phyloP scores from a whole-genome alignment of 2,113 vertebrate genomes.

The Pedetes capensis region DNA sequence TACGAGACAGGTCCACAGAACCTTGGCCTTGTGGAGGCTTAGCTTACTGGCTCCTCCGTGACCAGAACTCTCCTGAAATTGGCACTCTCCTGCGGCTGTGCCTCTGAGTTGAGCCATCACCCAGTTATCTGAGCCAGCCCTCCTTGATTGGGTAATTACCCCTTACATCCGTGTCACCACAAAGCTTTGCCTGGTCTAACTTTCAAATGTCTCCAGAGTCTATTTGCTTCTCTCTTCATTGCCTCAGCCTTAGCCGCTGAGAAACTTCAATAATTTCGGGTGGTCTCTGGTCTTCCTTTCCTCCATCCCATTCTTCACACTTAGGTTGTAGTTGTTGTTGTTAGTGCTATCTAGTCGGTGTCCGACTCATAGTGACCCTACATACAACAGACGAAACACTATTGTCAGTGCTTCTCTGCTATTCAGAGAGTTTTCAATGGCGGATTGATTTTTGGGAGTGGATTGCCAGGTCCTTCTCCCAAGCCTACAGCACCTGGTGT shows the following conservation, averaged over 20 bases:
- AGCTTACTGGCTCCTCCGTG: rapidly evolving
- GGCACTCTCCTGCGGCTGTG: background rate
- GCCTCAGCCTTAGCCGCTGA: background rate
- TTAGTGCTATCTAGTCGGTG: too few relatives aligned
- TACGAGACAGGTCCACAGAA: background rate
- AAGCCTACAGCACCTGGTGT: too few relatives aligned
- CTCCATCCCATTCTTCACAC: background rate
- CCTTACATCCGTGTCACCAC: background rate
- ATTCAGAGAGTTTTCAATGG: too few relatives aligned
- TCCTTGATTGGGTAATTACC: background rate
- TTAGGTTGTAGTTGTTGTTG: background rate
- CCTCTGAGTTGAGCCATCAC: background rate
- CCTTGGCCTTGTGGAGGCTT: background rate
- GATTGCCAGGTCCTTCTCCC: too few relatives aligned
- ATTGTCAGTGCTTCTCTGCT: too few relatives aligned
- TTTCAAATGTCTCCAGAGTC: background rate
- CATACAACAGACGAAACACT: too few relatives aligned
- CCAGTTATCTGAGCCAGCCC: background rate
- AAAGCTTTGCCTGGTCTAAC: background rate
- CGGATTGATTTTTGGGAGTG: too few relatives aligned
- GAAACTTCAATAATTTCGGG: background rate
- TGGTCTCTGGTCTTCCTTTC: background rate
- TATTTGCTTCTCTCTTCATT: background rate
- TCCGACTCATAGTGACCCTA: too few relatives aligned
- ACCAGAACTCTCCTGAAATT: background rate